phyloP scores from a whole-genome alignment of 2,113 vertebrate species.

The Rhynchopsitta pachyrhyncha region DNA sequence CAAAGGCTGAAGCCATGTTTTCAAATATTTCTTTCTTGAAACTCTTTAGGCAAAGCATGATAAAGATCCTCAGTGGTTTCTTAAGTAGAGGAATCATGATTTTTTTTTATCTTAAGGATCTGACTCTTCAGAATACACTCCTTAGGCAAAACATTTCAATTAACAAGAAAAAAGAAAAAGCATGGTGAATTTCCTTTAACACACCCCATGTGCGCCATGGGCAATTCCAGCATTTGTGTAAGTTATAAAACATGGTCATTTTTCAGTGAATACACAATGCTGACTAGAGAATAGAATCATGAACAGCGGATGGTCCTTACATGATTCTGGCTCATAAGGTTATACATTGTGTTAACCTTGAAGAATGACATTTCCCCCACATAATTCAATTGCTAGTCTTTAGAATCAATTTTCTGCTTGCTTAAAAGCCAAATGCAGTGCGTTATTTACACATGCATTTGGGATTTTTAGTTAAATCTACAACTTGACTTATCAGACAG shows the following conservation, averaged over 20 bases:
- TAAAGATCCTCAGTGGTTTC: not conserved
- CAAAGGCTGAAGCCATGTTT: not conserved
- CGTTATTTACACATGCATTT: not conserved
- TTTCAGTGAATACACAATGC: not conserved
- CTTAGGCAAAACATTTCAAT: not conserved
- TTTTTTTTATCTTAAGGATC: not conserved
- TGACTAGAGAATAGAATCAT: not conserved
- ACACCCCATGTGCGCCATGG: not conserved
- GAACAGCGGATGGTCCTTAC: not conserved
- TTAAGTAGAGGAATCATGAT: not conserved
- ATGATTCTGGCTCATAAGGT: not conserved
- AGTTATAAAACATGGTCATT: not conserved
- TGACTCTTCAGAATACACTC: not conserved
- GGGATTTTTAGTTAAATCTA: not conserved
- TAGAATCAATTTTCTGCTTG: not conserved
- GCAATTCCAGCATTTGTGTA: not conserved
- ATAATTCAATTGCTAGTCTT: not conserved
- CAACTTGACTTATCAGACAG: not conserved
- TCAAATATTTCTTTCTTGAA: not conserved
- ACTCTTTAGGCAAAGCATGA: not conserved
- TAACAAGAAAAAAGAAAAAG: not conserved
- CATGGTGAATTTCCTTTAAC: not conserved
- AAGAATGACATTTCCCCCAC: not conserved
- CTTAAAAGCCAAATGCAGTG: not conserved
- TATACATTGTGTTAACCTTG: not conserved